Evolutionary conservation across 2,797 vertebrate species (phyloP).

Genomic region (Florisuga fusca): DNA sequence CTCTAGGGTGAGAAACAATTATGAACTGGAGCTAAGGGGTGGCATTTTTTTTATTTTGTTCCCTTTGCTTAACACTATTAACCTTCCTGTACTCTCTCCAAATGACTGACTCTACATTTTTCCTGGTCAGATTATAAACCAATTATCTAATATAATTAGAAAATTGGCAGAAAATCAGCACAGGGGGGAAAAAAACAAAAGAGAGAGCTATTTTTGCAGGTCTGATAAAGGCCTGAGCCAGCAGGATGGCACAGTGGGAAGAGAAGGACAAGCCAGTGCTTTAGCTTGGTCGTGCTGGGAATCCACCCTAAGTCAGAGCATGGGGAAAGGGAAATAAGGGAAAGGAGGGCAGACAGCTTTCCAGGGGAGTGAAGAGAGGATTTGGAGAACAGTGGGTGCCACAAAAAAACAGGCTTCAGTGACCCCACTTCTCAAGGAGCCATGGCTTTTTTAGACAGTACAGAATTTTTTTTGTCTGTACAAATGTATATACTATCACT

Average conservation of each 20-base stretch:
- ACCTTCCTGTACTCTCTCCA: background rate
- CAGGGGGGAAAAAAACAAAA: background rate
- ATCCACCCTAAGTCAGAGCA: background rate
- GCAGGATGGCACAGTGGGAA: background rate
- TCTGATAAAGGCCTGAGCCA: background rate
- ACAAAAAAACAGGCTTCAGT: background rate
- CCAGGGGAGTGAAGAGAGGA: background rate
- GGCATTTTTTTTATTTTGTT: background rate
- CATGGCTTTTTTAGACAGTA: background rate
- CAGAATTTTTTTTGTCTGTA: background rate
- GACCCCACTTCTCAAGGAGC: background rate
- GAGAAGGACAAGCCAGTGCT: rapidly evolving
- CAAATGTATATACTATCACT: background rate
- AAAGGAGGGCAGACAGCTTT: background rate
- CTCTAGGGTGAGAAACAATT: background rate
- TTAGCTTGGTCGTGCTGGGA: background rate
- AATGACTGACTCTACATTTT: background rate
- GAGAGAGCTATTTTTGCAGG: background rate
- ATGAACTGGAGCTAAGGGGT: background rate
- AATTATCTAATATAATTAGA: background rate
- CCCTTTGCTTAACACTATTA: background rate
- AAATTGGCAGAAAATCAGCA: background rate
- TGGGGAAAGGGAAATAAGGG: background rate
- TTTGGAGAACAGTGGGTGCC: rapidly evolving
- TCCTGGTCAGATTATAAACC: background rate